phyloP scores from a whole-genome alignment of 2,888 invertebrate genomes.

The Petrolisthes cinctipes region DNA sequence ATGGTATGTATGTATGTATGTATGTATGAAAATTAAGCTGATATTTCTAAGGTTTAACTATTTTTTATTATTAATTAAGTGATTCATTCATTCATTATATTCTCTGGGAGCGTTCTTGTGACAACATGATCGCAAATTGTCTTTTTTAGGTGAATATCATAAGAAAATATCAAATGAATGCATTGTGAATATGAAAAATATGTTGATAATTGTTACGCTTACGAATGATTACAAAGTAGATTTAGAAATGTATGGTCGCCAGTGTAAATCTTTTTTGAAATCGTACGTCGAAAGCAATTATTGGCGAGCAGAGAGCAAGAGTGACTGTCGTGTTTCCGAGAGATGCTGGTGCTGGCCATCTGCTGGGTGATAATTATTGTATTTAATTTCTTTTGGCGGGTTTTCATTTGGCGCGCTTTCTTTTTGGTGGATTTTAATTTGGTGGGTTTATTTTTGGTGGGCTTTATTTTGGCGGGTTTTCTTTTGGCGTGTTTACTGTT shows the following conservation, averaged over 20 bases:
- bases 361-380: too few species aligned
- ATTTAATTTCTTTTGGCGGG: too few species aligned
- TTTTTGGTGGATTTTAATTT: too few species aligned
- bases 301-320: not conserved
- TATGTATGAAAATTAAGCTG: not conserved
- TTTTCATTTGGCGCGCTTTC: too few species aligned
- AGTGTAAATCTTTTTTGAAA: conserved; percentile 26
- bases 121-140: not conserved
- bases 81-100: not conserved
- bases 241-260: conserved; percentile 39
- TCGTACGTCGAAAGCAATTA: not conserved
- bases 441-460: too few species aligned
- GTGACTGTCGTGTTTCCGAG: not conserved
- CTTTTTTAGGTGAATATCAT: conserved; percentile 21
- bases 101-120: not conserved
- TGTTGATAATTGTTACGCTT: conserved; percentile 54
- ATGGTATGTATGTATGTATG: not conserved
- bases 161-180: conserved; percentile 33
- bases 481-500: too few species aligned
- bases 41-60: too few species aligned
- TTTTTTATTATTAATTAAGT: not conserved
- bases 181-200: conserved; percentile 38
- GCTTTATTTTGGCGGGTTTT: too few species aligned
- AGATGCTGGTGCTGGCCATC: too few species aligned
- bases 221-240: conserved; percentile 50